Conservation (phyloP, 2,888 invertebrate species). For the Hesperia comma region DNA sequence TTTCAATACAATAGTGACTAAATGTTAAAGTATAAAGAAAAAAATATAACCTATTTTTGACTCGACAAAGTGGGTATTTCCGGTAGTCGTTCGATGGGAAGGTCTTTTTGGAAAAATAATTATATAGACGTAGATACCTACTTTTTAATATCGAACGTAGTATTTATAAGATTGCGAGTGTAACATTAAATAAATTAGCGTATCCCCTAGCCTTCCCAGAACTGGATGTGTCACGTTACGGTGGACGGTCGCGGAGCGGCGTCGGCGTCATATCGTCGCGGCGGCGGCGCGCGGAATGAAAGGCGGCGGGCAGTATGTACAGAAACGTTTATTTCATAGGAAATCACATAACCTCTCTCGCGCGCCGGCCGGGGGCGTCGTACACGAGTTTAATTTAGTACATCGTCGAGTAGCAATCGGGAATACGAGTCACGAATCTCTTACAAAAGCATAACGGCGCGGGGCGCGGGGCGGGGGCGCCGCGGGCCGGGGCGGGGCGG, state of each 20-base stretch:
- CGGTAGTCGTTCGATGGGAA: slow-evolving; percentile 24
- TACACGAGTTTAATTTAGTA: slow-evolving; percentile 74
- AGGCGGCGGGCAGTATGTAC: slow-evolving; percentile 76
- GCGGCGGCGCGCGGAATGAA: slow-evolving; percentile 15
- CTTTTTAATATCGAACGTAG: slow-evolving; percentile 24
- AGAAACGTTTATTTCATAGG: slow-evolving; percentile 80
- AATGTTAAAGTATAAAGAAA: slow-evolving; percentile 34
- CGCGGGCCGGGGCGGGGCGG: slow-evolving; percentile 47
- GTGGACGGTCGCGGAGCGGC: neutral
- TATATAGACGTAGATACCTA: neutral
- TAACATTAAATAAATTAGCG: slow-evolving; percentile 53
- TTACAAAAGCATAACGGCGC: slow-evolving; percentile 79
- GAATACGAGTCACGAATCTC: slow-evolving; percentile 83
- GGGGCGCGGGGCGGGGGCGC: slow-evolving; percentile 53
- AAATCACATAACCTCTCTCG: slow-evolving; percentile 71
- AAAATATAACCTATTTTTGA: slow-evolving; percentile 34
- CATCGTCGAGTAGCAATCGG: slow-evolving; percentile 74
- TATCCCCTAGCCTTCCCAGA: slow-evolving; percentile 52
- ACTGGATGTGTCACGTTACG: slow-evolving; percentile 38
- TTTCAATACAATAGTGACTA: slow-evolving; percentile 37
- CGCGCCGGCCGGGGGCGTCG: slow-evolving; percentile 70
- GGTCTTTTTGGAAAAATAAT: slow-evolving; percentile 42
- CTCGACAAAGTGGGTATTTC: slow-evolving; percentile 30
- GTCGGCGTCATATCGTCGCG: slow-evolving; percentile 17
- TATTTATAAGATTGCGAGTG: slow-evolving; percentile 59